Evolutionary conservation across 92 coral and sea anemone species (phyloP), one percentile per base, ranked within the genome.

Genomic region (Parazoanthus darwini): DNA sequence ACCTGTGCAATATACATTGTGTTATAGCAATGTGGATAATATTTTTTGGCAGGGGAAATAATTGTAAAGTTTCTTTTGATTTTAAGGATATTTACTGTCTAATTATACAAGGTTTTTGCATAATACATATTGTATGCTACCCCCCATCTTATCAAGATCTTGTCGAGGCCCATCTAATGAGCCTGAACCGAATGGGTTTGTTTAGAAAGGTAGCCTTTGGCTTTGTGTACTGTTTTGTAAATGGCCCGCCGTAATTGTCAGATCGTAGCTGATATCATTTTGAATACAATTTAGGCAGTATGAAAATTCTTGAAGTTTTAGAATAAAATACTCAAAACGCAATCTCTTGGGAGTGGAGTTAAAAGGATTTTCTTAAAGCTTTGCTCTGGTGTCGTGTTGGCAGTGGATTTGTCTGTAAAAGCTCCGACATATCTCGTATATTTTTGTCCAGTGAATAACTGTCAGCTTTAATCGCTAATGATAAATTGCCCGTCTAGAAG

Each of bases 281-380:
- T 22, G 87, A 35, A 70, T 84, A 70, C n/a, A 48, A 84, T 44
- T 44, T 46, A 51, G 87, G 35, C 14, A 43, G 78, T 67, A 83
- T 67, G 63, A 39, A 29, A 51, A 83, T 29, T 15, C 37, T 8
- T 80, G 58, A 15, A 25, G 18, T 58, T 1, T 18, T 18, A 63
- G 3, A 18, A 20, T 18, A 20, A 3, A 63, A 0, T 63, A 63
- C 3, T 20, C 70, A 63, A 23, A 23, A 63, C 22, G n/a, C 18
- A 23, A 20, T 18, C 35, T 38, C 50, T 16, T 76, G 79, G 51
- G 33, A 76, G 8, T 76, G 70, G 70, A 4, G 26, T 63, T n/a
- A 22, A 0, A 63, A 54, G 59, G 59, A 54, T 54, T 54, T 46
- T 54, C 59, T 54, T 22, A 0, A 18, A 63, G 70, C 70, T 63